Conservation (phyloP, 1,140 invertebrate genomes). For the Solen grandis region DNA sequence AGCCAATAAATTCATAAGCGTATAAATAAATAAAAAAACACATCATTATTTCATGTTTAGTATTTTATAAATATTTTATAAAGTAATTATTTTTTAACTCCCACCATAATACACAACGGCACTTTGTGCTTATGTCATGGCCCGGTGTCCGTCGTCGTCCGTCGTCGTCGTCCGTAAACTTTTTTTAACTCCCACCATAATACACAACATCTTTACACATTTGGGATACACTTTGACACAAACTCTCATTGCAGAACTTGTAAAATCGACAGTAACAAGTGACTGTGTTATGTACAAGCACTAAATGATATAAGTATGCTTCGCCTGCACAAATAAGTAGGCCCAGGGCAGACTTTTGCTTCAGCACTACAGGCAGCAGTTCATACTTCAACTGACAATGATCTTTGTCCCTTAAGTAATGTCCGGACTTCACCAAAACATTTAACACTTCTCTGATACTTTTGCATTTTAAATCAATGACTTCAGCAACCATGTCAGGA, state of each 20-base stretch:
- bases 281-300: not conserved
- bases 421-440: not conserved
- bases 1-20: not conserved
- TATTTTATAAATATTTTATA: slow-evolving; percentile 1
- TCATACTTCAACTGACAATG: not conserved
- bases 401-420: not conserved
- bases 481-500: slow-evolving; percentile 25
- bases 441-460: not conserved
- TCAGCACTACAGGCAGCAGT: not conserved
- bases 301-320: not conserved
- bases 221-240: not conserved
- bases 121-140: not conserved
- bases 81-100: not conserved
- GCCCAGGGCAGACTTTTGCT: not conserved
- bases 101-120: not conserved
- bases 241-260: not conserved
- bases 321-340: not conserved
- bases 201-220: not conserved
- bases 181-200: not conserved
- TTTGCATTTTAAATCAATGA: not conserved
- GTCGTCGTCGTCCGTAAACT: not conserved
- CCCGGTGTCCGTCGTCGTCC: not conserved
- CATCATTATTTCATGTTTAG: not conserved
- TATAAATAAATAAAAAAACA: slow-evolving; percentile 1
- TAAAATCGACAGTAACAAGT: not conserved